phyloP scores from a whole-genome alignment of 1,140 invertebrate genomes.

The Drosophila serrata region DNA sequence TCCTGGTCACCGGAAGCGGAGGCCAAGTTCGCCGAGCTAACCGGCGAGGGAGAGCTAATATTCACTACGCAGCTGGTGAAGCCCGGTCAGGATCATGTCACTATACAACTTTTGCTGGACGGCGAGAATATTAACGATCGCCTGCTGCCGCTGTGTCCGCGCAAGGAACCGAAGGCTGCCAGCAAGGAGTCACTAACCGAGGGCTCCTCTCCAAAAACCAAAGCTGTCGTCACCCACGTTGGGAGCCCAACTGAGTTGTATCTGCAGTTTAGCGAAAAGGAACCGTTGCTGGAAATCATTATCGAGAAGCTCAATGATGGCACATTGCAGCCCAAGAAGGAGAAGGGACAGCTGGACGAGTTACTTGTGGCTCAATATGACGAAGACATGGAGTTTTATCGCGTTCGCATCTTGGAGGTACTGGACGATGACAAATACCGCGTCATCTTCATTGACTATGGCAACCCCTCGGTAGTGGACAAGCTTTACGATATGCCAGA shows the following conservation, averaged over 20 bases:
- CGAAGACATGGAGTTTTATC: constrained; percentile 64
- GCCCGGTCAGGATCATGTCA: constrained; percentile 88
- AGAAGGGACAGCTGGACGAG: constrained; percentile 32
- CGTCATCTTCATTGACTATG: constrained; percentile 90
- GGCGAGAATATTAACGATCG: constrained; percentile 88
- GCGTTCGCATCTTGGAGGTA: constrained; percentile 65
- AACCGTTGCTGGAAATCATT: constrained; percentile 56
- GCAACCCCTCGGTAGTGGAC: constrained; percentile 88
- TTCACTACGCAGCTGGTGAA: constrained; percentile 88
- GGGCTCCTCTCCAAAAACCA: neutral
- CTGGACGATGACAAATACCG: constrained; percentile 78
- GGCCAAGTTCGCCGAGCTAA: constrained; percentile 88
- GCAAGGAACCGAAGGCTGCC: constrained; percentile 54
- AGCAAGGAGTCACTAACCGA: constrained; percentile 7
- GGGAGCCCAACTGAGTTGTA: constrained; percentile 63
- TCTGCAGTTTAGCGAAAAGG: constrained; percentile 63
- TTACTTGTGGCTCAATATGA: constrained; percentile 66
- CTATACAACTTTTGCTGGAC: constrained; percentile 88
- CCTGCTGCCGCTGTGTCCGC: constrained; percentile 86
- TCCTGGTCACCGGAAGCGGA: constrained; percentile 88
- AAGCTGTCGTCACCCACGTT: constrained; percentile 67
- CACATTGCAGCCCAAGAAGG: constrained; percentile 25
- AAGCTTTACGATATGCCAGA: constrained; percentile 88
- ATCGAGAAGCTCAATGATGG: constrained; percentile 49
- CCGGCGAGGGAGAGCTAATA: constrained; percentile 88